phyloP scores from a whole-genome alignment of 2,113 vertebrate species.

The Microtus pennsylvanicus region DNA sequence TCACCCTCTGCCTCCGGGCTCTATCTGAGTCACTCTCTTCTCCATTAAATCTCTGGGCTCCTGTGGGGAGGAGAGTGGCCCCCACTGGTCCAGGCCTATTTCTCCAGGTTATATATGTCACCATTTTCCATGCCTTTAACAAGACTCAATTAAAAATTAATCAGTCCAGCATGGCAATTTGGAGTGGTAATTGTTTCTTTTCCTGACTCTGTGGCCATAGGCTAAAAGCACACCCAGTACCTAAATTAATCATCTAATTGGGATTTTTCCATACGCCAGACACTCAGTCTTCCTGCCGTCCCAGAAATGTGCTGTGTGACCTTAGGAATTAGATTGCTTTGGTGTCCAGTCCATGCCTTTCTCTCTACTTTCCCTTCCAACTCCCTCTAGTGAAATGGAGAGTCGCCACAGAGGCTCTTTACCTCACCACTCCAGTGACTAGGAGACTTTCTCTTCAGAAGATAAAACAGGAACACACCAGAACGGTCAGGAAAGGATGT shows the following conservation, averaged over 20 bases:
- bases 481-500: background rate
- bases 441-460: constrained; percentile 17
- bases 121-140: constrained; percentile 85
- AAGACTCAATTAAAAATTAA: constrained; percentile 86
- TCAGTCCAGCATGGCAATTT: constrained; percentile 82
- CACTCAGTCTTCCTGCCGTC: constrained; percentile 47
- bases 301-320: constrained; percentile 62
- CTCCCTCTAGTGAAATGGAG: constrained; percentile 55
- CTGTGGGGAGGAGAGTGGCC: constrained; percentile 70
- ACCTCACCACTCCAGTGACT: background rate
- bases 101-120: constrained; percentile 82
- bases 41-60: constrained; percentile 40
- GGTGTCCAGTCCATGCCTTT: constrained; percentile 35
- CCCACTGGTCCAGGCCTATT: constrained; percentile 74
- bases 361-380: constrained; percentile 38
- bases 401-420: background rate
- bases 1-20: constrained; percentile 55
- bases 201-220: constrained; percentile 84
- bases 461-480: background rate
- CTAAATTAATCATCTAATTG: constrained; percentile 86
- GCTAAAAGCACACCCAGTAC: constrained; percentile 83
- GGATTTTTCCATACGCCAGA: constrained; percentile 80
- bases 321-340: constrained; percentile 62
- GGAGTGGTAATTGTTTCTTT: constrained; percentile 79
- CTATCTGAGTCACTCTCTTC: constrained; percentile 43